A percentile compares a stretch with the other conserved stretches of the same genome.
Evolutionary conservation across 1,140 invertebrate genomes (phyloP).

Genomic region (Drosophila bocqueti): DNA sequence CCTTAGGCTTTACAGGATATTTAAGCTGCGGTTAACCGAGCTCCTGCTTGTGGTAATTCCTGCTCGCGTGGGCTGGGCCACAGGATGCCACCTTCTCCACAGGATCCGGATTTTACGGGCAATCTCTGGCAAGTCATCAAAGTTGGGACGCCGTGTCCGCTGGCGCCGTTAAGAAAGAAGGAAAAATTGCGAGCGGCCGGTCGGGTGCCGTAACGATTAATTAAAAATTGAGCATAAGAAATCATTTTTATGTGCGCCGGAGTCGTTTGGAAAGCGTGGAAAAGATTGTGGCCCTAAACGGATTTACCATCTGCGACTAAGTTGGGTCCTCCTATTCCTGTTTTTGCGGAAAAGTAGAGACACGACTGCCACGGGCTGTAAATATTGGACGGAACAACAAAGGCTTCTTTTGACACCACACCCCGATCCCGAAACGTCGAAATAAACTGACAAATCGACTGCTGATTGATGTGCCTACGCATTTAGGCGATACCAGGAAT

Average conservation of each 20-base stretch:
- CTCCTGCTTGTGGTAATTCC: constrained; percentile 27
- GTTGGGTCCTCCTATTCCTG: constrained; percentile 8
- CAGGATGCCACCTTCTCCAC: constrained; percentile 19
- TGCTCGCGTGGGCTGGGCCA: not conserved
- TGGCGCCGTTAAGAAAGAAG: constrained; percentile 20
- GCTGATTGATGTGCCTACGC: constrained; percentile 68
- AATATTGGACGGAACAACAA: constrained; percentile 44
- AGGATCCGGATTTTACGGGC: constrained; percentile 41
- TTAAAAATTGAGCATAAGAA: constrained; percentile 70
- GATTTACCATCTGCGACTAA: constrained; percentile 34
- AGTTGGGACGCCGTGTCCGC: constrained; percentile 24
- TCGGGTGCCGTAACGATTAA: constrained; percentile 51
- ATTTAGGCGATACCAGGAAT: constrained; percentile 35
- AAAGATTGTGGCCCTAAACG: constrained; percentile 34
- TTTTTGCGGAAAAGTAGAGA: not conserved
- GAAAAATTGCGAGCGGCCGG: constrained; percentile 21
- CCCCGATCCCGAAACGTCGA: not conserved
- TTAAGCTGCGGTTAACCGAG: constrained; percentile 14
- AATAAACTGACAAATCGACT: constrained; percentile 56
- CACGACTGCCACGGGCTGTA: constrained; percentile 24
- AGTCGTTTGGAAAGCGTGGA: constrained; percentile 18
- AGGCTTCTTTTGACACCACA: constrained; percentile 11
- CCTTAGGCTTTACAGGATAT: constrained; percentile 10
- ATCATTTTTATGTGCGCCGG: constrained; percentile 61
- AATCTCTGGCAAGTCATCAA: constrained; percentile 63